Evolutionary conservation across 2,888 invertebrate genomes (phyloP), one percentile per base, ranked within the genome.

Genomic region (Cabera pusaria): DNA sequence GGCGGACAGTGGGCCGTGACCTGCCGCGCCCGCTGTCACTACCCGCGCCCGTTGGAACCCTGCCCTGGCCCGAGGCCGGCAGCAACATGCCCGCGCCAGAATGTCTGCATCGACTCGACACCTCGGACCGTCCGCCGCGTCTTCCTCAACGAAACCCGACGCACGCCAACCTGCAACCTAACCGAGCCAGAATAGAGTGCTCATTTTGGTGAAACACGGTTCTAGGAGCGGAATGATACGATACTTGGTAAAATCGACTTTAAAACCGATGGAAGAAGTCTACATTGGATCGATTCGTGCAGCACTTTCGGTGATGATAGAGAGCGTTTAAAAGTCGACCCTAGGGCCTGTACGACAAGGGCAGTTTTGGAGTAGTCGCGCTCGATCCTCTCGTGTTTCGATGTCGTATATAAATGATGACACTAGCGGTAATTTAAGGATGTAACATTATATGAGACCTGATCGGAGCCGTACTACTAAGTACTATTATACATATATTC

Each of bases 101-200:
- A 9, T 33, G 42, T 36, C 42, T 36, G 11, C 16, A 28, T 42
- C 23, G 37, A 29, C 37, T 42, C 23, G 37, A 29, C 37, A 33
- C 25, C 25, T 28, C 25, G 42, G 32, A 33, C 16, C 23, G 6
- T n/a, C 21, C 25, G 21, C 24, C 25, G 42, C 28, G 28, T 11
- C 23, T 4, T n/a, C 21, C 25, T 43, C 36, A 42, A 28, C 12
- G 10, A 8, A 9, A 5, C 7, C 6, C n/a, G 10, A 10, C 5
- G 5, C 27, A 20, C 7, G 1, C 3, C 11, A 26, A 19, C 36
- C 22, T 26, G 18, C 31, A 32, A 26, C 11, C 20, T 29, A 24
- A 12, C 2, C 5, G 1, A 6, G 6, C 4, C 1, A 0, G 3
- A 7, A 21, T 22, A 31, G 7, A 8, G 21, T 14, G 8, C 2